Conservation (phyloP, 2,797 vertebrate genomes). For the Galaxias olidus region DNA sequence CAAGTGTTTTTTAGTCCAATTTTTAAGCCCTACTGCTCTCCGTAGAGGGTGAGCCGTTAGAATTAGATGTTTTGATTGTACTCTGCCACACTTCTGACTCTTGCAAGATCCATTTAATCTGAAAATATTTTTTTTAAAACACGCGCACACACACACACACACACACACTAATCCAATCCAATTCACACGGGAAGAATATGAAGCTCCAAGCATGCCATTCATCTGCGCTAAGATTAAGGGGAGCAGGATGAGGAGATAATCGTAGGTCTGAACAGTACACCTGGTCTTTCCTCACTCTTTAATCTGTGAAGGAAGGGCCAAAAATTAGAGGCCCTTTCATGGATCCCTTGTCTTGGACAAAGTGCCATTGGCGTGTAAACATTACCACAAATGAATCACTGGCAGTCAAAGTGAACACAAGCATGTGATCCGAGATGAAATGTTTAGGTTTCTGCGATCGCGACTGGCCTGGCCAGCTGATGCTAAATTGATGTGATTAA, state of each 20-base stretch:
- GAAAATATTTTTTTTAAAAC: too few species aligned
- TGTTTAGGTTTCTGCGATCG: background rate
- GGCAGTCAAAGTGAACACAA: slow-evolving; percentile 10
- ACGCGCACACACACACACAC: slow-evolving; percentile 1
- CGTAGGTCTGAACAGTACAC: slow-evolving; percentile 62
- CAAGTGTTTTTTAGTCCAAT: background rate
- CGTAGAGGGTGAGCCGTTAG: background rate
- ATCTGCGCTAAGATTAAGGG: slow-evolving; percentile 34
- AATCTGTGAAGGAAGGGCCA: slow-evolving; percentile 67
- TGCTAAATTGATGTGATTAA: slow-evolving; percentile 5
- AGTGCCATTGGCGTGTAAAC: slow-evolving; percentile 40
- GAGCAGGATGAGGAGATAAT: slow-evolving; percentile 35
- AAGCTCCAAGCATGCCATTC: slow-evolving; percentile 14
- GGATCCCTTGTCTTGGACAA: slow-evolving; percentile 45
- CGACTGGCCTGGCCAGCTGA: background rate
- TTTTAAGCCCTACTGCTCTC: background rate
- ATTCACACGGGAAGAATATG: slow-evolving; percentile 13
- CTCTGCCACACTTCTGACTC: slow-evolving; percentile 1
- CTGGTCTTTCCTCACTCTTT: slow-evolving; percentile 69
- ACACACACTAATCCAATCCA: slow-evolving; percentile 8
- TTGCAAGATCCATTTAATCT: too few species aligned
- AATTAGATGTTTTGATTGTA: slow-evolving; percentile 11
- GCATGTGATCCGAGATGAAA: slow-evolving; percentile 6
- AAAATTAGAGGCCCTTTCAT: slow-evolving; percentile 67
- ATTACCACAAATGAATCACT: slow-evolving; percentile 52